A percentile compares a stretch with the other conserved stretches of the same genome.
phyloP scores from a whole-genome alignment of 2,113 vertebrate genomes.

The Fregetta grallaria region DNA sequence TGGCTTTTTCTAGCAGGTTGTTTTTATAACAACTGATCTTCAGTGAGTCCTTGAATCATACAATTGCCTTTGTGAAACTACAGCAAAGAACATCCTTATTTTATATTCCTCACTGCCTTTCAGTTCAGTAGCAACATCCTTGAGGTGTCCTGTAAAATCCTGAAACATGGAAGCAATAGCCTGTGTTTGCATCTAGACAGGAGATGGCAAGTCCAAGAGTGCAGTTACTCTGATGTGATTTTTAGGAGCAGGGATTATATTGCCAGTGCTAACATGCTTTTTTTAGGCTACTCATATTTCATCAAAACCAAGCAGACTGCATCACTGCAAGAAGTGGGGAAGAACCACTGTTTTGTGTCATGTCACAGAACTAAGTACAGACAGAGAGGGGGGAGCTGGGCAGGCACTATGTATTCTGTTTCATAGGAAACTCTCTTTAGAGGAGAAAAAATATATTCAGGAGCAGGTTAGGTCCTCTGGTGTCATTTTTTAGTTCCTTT shows the following conservation, averaged over 20 bases:
- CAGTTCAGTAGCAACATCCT: background rate
- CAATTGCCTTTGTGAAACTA: background rate
- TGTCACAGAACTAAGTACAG: background rate
- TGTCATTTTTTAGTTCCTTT: background rate
- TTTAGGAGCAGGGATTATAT: background rate
- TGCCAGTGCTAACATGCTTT: background rate
- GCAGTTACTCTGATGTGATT: background rate
- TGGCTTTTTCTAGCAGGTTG: background rate
- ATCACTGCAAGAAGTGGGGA: background rate
- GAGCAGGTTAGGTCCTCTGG: background rate
- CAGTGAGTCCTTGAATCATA: background rate
- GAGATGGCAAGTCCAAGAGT: background rate
- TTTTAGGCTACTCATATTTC: background rate
- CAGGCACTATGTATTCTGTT: background rate
- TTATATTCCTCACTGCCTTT: background rate
- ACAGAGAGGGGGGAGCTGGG: background rate
- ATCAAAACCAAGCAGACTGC: background rate
- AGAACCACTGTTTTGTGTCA: background rate
- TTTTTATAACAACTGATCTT: background rate
- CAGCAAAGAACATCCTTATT: background rate
- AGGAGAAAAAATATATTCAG: background rate
- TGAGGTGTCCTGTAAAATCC: constrained; percentile 5
- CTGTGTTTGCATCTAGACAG: background rate
- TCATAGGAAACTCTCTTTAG: background rate
- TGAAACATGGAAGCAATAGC: background rate